Conservation (phyloP, 2,888 invertebrate species). For the Formica aserva region DNA sequence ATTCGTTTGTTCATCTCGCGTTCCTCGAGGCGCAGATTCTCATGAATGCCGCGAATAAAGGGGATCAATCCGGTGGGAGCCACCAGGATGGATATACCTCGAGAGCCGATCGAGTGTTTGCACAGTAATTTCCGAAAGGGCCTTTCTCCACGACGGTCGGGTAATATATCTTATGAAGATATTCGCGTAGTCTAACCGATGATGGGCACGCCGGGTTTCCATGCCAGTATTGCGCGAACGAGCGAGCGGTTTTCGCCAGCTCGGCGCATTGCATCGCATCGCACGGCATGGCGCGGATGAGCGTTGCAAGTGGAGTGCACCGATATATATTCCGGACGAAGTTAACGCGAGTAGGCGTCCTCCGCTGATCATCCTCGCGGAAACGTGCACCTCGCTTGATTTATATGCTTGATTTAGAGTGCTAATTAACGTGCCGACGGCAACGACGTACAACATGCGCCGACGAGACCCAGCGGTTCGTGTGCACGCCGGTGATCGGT, state of each 20-base stretch:
- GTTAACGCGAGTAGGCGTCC: slow-evolving; percentile 69
- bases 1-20: slow-evolving; percentile 29
- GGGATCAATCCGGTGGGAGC: slow-evolving; percentile 49
- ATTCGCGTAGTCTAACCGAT: slow-evolving; percentile 42
- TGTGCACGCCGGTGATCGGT: slow-evolving; percentile 51
- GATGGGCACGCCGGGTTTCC: slow-evolving; percentile 20
- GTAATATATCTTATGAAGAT: slow-evolving; percentile 57
- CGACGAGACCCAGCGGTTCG: slow-evolving; percentile 44
- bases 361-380: slow-evolving; percentile 72
- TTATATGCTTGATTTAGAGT: slow-evolving; percentile 70
- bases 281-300: slow-evolving; percentile 10
- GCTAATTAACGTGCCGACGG: slow-evolving; percentile 72
- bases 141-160: slow-evolving; percentile 29
- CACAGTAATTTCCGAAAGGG: slow-evolving; percentile 61
- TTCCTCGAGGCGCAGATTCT: slow-evolving; percentile 14
- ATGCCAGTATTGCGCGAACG: slow-evolving; percentile 24
- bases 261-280: slow-evolving; percentile 18
- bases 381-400: slow-evolving; percentile 75
- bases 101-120: slow-evolving; percentile 56
- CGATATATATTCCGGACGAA: slow-evolving; percentile 62
- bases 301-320: slow-evolving; percentile 43
- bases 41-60: slow-evolving; percentile 37
- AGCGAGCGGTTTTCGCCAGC: slow-evolving; percentile 30
- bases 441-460: slow-evolving; percentile 65
- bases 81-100: slow-evolving; percentile 6